Evolutionary conservation across 2,797 vertebrate genomes (phyloP), one percentile per base, ranked within the genome.

Genomic region (Bradypodion ventrale): DNA sequence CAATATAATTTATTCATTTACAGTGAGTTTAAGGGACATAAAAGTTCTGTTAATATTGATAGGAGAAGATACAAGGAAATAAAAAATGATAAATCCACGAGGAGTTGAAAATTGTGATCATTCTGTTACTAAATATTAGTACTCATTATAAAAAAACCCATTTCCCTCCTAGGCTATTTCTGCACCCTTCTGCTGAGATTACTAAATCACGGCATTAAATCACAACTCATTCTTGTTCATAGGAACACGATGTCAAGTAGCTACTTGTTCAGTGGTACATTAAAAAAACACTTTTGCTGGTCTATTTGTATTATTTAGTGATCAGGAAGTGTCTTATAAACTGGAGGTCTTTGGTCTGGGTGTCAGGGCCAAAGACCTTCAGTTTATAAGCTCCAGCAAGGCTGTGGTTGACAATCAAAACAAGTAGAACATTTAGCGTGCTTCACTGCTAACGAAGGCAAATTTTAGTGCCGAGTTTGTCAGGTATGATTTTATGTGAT

Each of bases 381-480:
- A 27, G 27, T 60, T 75, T 75, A 44, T 25, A 32, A 44, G 65
- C 68, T 56, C 59, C 23, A 32, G 13, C 46, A 40, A 4, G 10
- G 76, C 74, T 73, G 60, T 56, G 12, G 37, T 68, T 70, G 72
- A 37, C 59, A 65, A 2, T 87, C 63, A 42, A 60, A 69, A 56
- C 37, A 73, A 84, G 59, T 46, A 46, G 66, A 77, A 72, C 6
- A n/a, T 78, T 70, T 46, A 73, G 59, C 16, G 25, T 63, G n/a
- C 80, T 56, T 73, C 37, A 74, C 63, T 52, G 32, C 32, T 65
- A 66, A 73, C 6, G 60, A 66, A 70, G 46, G 83, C 74, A 40
- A 46, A 90, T 69, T 82, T 80, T 73, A 83, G 25, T 65, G 21
- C 70, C 84, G 76, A n/a, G 8, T 59, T 80, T 82, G 69, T 62